These are phyloP conservation scores for Cyprinodon brontotheroides DNA, from an alignment of 2,113 vertebrate species.

Conservation along the genomic window DNA sequence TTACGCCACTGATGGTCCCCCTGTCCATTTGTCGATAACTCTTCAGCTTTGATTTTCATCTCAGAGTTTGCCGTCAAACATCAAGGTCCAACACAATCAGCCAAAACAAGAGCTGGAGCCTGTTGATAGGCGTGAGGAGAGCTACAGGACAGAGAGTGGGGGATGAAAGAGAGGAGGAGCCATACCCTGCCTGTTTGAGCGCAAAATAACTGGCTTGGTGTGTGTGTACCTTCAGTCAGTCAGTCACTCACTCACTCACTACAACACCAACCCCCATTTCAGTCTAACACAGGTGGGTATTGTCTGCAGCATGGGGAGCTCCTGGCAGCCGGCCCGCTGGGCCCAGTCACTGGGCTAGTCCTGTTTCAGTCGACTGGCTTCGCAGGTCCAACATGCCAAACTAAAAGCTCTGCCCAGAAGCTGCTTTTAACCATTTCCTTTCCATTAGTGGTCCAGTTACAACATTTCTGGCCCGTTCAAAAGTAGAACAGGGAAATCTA, in stretches of 20 bases:
- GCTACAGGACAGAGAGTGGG: slow-evolving; percentile 15
- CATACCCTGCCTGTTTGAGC: slow-evolving; percentile 41
- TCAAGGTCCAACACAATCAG: slow-evolving; percentile 57
- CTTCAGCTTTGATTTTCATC: slow-evolving; percentile 42
- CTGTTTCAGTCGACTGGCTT: slow-evolving; percentile 58
- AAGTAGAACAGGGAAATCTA: neutral
- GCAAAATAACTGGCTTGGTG: slow-evolving; percentile 47
- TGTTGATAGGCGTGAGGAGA: slow-evolving; percentile 60
- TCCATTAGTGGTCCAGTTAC: slow-evolving; percentile 9
- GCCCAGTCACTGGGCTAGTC: slow-evolving; percentile 64
- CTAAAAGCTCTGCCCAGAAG: slow-evolving; percentile 35
- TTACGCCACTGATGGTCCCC: slow-evolving; percentile 12
- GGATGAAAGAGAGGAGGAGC: slow-evolving; percentile 22
- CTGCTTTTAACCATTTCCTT: slow-evolving; percentile 61
- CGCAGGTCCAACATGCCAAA: slow-evolving; percentile 43
- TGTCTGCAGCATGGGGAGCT: slow-evolving; percentile 67
- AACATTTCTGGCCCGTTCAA: neutral
- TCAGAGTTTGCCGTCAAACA: slow-evolving; percentile 47
- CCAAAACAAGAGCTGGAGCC: slow-evolving; percentile 54
- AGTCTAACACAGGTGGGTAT: slow-evolving; percentile 76
- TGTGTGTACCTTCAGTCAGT: neutral
- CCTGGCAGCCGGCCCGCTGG: slow-evolving; percentile 66
- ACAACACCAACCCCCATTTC: slow-evolving; percentile 42
- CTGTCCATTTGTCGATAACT: slow-evolving; percentile 12
- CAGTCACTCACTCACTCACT: slow-evolving; percentile 13